Base-by-base conservation (phyloP, 2,797 vertebrate species). In the Eptatretus atami region DNA sequence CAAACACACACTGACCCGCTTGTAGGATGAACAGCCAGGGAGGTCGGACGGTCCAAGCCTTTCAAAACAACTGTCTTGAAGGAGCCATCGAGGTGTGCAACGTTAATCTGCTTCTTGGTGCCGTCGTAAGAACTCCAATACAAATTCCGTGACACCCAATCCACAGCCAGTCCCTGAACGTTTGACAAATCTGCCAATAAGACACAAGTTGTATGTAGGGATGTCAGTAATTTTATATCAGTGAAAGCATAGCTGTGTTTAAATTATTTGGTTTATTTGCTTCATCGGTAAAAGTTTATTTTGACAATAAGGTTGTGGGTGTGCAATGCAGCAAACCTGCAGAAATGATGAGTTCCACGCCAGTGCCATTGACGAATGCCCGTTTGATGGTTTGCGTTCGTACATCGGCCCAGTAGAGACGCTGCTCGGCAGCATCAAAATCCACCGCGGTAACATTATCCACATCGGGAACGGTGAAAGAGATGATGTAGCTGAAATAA, bases 401-500 rank as follows among this genome's bases (percentile, higher is more conserved):
- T 53, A 96, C 85, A 0, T 96, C 90, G 0, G 87, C 93, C 90
- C 90, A 96, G 75, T 95, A 96, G 68, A 96, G 87, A 3, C 87
- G 82, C 69, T 88, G 81, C 75, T 96, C 88, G 6, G 79, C 65
- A 1, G 88, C 84, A 0, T 96, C 86, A 1, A 83, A 96, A 73
- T 96, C 90, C 68, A 96, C 82, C 64, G 82, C 87, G 0, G 88
- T 93, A 68, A 94, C 90, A 0, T 96, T 95, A 73, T 96, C 88
- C 0, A 95, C 92, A 71, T 90, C 88, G 0, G 86, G 90, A 70
- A 92, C 83, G 1, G 87, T 93, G 76, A 95, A 95, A 70, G 90
- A 94, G 76, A 88, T 94, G 73, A 96, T 94, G 74, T 93, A 92
- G 75, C 95, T 96, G 75, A 87, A 95, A 75, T 96, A 92, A 2